Base-by-base conservation (phyloP, 2,113 vertebrate genomes). In the Ceyx margarethae region DNA sequence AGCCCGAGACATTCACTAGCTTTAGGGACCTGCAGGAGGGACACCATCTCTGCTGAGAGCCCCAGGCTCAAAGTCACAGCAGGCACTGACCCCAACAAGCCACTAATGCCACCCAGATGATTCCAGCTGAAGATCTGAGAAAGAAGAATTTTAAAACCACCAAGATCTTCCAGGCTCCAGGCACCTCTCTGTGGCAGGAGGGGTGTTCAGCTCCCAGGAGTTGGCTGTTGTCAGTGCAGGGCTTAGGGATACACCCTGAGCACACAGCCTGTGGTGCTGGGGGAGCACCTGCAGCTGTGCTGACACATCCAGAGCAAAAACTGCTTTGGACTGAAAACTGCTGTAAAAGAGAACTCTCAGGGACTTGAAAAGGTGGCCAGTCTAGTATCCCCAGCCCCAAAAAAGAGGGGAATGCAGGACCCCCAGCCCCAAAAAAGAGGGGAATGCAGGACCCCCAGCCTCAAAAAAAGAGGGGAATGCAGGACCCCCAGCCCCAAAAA, bases 21-120 rank as follows among this genome's bases (percentile, higher is more conserved):
- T 37, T 37, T 37, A 37, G 37, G 37, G 37, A 37, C 37, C 37
- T 37, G 37, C 37, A 37, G 37, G 37, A 37, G 37, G 37, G 37
- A 37, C 37, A 37, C 37, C 37, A 10, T 37, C 37, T 37, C 37
- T 37, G 37, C 37, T 37, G 10, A 37, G 10, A 37, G 37, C 37
- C 37, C 37, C 37, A 37, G 37, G 12, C 17, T 48, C 46, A n/a
- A 6, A 15, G 15, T 25, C 62, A n/a, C 62, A 73, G 67, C 20
- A 56, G 25, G 29, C 11, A 76, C 46, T n/a, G 33, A 66, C 13
- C 15, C 37, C 0, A 0, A 54, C 16, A 54, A 66, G 37, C 28
- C 31, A 19, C 26, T 76, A 69, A n/a, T 28, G 6, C 15, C 45
- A 58, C 42, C 15, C 46, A 69, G 25, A n/a, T 5, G 7, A 33